Conservation (phyloP, 2,888 invertebrate genomes). For the Drosophila fungiperda region DNA sequence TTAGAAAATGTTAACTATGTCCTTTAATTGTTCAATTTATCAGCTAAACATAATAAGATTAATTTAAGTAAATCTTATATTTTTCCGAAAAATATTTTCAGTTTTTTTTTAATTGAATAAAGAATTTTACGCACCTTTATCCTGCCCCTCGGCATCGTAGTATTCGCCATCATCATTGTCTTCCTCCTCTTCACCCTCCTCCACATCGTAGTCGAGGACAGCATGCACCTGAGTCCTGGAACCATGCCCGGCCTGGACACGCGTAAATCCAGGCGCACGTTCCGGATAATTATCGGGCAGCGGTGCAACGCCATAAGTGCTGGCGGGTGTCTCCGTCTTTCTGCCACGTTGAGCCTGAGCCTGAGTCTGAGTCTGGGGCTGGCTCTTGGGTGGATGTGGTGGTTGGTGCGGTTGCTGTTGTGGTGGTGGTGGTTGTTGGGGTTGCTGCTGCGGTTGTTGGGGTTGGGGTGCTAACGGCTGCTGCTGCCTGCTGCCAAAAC, state of each 20-base stretch:
- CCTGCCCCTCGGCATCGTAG: constrained; percentile 78
- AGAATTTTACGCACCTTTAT: constrained; percentile 60
- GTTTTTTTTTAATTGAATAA: background rate
- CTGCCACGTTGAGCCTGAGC: constrained; percentile 40
- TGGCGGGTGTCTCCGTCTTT: constrained; percentile 68
- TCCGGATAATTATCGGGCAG: constrained; percentile 84
- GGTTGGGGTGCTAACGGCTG: constrained; percentile 34
- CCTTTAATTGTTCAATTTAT: background rate
- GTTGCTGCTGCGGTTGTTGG: constrained; percentile 34
- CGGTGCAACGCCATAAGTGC: constrained; percentile 65
- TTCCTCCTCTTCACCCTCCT: constrained; percentile 84
- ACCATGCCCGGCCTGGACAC: constrained; percentile 87
- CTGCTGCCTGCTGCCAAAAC: constrained; percentile 68
- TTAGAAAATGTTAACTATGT: background rate
- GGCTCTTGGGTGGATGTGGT: background rate
- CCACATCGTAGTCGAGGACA: constrained; percentile 85
- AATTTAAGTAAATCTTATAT: background rate
- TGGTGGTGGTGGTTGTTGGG: constrained; percentile 16
- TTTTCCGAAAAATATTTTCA: background rate
- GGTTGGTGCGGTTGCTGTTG: constrained; percentile 33
- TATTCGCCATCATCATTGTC: constrained; percentile 82
- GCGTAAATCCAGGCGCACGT: constrained; percentile 88
- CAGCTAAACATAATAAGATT: background rate
- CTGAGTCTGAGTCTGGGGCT: background rate
- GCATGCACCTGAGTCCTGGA: constrained; percentile 86